These are phyloP conservation scores for Drosophila ironensis DNA, from an alignment of 1,140 invertebrate genomes.

Conservation along the genomic window DNA sequence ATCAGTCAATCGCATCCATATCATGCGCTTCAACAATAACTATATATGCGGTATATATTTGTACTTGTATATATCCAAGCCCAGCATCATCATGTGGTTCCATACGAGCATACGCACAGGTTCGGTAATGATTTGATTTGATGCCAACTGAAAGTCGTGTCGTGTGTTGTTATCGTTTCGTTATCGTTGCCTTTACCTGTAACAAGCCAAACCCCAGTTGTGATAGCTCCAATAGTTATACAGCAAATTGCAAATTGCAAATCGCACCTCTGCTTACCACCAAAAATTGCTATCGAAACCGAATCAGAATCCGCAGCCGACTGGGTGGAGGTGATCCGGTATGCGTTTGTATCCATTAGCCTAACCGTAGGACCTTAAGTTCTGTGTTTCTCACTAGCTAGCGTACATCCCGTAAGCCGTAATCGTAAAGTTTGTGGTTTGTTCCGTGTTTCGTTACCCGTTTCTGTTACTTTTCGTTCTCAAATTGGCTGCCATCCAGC, in stretches of 20 bases:
- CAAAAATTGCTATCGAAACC: neutral
- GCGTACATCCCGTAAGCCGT: slow-evolving; percentile 30
- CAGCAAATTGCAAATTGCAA: too few species aligned
- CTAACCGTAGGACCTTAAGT: slow-evolving; percentile 60
- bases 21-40: slow-evolving; percentile 57
- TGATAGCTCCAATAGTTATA: neutral
- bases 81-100: slow-evolving; percentile 72
- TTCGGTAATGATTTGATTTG: slow-evolving; percentile 70
- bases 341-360: slow-evolving; percentile 38
- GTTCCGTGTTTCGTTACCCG: slow-evolving; percentile 45
- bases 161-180: slow-evolving; percentile 57
- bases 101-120: slow-evolving; percentile 68
- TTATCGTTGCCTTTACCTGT: slow-evolving; percentile 27
- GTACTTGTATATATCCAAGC: slow-evolving; percentile 44
- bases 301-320: neutral
- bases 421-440: slow-evolving; percentile 52
- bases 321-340: slow-evolving; percentile 14
- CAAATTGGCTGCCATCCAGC: slow-evolving; percentile 11
- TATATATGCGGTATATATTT: slow-evolving; percentile 26
- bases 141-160: slow-evolving; percentile 46
- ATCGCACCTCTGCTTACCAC: slow-evolving; percentile 12
- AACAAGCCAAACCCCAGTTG: slow-evolving; percentile 13
- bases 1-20: slow-evolving; percentile 53
- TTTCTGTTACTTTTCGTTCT: slow-evolving; percentile 28
- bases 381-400: slow-evolving; percentile 30